A percentile compares a stretch with the other conserved stretches of the same genome.
Conservation (phyloP, 2,113 vertebrate species). For the Pygoscelis antarcticus region DNA sequence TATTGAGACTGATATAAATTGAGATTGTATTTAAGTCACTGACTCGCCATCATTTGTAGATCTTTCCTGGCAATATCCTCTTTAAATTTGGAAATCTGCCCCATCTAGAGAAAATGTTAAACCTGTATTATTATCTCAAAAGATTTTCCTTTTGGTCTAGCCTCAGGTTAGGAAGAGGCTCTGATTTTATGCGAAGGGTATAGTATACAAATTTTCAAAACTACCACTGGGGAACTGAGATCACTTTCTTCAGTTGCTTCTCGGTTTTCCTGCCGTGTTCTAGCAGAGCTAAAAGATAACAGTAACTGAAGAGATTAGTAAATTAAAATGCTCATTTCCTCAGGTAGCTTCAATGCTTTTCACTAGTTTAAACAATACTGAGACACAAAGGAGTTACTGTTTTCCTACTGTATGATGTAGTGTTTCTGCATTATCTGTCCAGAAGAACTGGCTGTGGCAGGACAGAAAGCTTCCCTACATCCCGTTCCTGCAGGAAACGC, state of each 20-base stretch:
- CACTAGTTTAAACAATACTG: background rate
- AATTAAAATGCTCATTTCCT: background rate
- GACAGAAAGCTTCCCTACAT: background rate
- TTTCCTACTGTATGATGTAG: background rate
- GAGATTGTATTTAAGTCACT: background rate
- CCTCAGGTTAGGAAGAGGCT: background rate
- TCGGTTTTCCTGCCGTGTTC: background rate
- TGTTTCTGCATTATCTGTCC: background rate
- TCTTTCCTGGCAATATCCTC: constrained; percentile 4
- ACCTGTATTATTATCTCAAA: background rate
- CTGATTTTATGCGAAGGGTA: background rate
- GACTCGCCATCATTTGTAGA: background rate
- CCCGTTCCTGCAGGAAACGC: background rate
- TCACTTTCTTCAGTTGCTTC: background rate
- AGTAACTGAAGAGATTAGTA: background rate
- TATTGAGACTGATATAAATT: background rate
- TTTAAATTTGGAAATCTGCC: background rate
- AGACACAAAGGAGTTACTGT: background rate
- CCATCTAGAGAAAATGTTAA: background rate
- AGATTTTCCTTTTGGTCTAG: constrained; percentile 2
- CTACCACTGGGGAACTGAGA: background rate
- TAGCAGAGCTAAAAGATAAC: background rate
- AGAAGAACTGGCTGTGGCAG: background rate
- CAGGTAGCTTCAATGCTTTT: background rate
- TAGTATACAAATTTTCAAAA: background rate